Percentiles rank a stretch among this genome's conserved stretches.
phyloP scores from a whole-genome alignment of 1,140 invertebrate genomes.

The Acromyrmex echinatior region DNA sequence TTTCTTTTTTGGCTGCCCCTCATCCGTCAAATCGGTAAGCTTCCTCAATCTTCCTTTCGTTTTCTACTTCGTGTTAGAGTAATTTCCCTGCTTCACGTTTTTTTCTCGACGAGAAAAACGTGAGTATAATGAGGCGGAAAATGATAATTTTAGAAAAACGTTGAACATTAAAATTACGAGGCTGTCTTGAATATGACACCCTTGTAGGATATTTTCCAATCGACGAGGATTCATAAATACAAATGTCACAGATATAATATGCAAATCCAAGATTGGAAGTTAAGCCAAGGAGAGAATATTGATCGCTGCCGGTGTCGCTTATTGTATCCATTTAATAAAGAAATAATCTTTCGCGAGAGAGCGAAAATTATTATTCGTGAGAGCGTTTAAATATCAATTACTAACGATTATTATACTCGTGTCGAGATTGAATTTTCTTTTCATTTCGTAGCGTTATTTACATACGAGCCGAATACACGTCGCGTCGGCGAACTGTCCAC shows the following conservation, averaged over 20 bases:
- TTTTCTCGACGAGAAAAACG: not conserved
- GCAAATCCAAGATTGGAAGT: slow-evolving; percentile 19
- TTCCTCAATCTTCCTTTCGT: slow-evolving; percentile 20
- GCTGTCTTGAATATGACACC: not conserved
- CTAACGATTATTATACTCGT: not conserved
- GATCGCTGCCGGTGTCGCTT: slow-evolving; percentile 8
- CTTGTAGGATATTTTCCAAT: slow-evolving; percentile 7
- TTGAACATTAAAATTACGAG: not conserved
- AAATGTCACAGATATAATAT: slow-evolving; percentile 25
- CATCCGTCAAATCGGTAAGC: slow-evolving; percentile 56
- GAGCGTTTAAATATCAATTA: not conserved
- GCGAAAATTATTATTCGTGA: not conserved
- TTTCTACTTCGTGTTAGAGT: not conserved
- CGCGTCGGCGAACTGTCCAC: slow-evolving; percentile 16
- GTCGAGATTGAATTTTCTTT: slow-evolving; percentile 12
- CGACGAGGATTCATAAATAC: slow-evolving; percentile 20
- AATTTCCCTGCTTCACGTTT: slow-evolving; percentile 4
- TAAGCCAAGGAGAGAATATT: slow-evolving; percentile 14
- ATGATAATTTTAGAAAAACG: slow-evolving; percentile 54
- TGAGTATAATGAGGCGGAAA: slow-evolving; percentile 54
- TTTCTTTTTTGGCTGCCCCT: slow-evolving; percentile 32
- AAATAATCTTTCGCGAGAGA: not conserved
- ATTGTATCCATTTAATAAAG: slow-evolving; percentile 3
- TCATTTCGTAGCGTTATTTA: not conserved
- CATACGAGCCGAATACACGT: not conserved